Base-by-base conservation (phyloP, 2,113 vertebrate genomes). In the Colinus virginianus region DNA sequence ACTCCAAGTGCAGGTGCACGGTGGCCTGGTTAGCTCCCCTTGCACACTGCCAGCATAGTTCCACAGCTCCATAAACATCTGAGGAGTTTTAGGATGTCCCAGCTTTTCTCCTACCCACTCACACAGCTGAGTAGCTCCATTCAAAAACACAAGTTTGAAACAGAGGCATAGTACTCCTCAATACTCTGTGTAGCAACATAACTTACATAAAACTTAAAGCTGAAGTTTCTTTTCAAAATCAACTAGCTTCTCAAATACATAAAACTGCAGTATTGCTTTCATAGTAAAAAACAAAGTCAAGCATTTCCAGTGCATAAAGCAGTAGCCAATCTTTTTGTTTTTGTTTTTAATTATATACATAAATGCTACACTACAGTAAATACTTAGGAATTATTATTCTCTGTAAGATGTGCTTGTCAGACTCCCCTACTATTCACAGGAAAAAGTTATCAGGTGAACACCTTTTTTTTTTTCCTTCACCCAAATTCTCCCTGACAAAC, bases 31-130 rank as follows among this genome's bases (percentile, higher is more conserved):
- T n/a, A 76, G 32, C 30, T 75, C 26, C 19, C 66, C 19, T 18
- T 1, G 0, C 1, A 1, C 18, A 15, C 14, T 40, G 56, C 18
- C 19, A 16, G 12, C 11, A 7, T 1, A 1, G 36, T 18, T 51
- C 17, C n/a, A 25, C 25, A 5, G 14, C 14, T 32, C n/a, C 32
- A 82, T 19, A 12, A 72, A 34, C 43, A 92, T 12, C 45, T 16
- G 30, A 61, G 45, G 13, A 82, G 48, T 43, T 26, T 38, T 10
- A 30, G 36, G 45, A 30, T 28, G 32, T 43, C 45, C 36, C 25
- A 18, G 45, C 12, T 76, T 42, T 66, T 23, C n/a, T 26, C 5
- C 25, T 26, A 38, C n/a, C 7, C 26, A 55, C 16, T 51, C 48
- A 56, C 21, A 16, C 1, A 10, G 64, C 25, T 63, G 16, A 64